Evolutionary conservation across 2,888 invertebrate species (phyloP).

Genomic region (Busseola fusca): DNA sequence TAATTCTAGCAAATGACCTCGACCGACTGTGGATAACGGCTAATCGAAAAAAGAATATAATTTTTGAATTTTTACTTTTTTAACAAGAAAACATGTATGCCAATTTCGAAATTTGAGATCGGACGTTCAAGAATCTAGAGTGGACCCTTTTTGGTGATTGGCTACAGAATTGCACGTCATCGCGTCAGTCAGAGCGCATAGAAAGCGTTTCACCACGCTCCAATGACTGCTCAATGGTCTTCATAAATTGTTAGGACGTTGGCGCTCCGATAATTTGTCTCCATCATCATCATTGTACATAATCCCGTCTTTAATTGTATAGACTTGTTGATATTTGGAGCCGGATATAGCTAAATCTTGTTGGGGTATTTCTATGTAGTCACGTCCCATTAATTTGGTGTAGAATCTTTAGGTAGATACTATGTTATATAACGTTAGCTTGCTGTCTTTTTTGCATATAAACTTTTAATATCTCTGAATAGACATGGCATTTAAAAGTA

Average conservation of each 20-base stretch:
- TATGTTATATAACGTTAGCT: slow-evolving; percentile 1
- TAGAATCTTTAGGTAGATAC: neutral
- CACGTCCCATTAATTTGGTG: neutral
- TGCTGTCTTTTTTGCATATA: neutral
- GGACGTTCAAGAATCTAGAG: slow-evolving; percentile 23
- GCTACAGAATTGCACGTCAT: slow-evolving; percentile 57
- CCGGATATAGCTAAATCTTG: slow-evolving; percentile 5
- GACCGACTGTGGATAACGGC: slow-evolving; percentile 18
- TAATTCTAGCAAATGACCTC: slow-evolving; percentile 29
- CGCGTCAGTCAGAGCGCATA: slow-evolving; percentile 65
- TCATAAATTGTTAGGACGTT: slow-evolving; percentile 67
- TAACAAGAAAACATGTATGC: neutral
- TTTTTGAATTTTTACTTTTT: neutral
- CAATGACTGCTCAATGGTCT: slow-evolving; percentile 69
- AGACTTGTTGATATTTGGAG: slow-evolving; percentile 4
- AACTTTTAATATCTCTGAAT: neutral
- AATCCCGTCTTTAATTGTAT: slow-evolving; percentile 9
- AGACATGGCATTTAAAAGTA: neutral
- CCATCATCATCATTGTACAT: slow-evolving; percentile 14
- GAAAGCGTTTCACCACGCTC: slow-evolving; percentile 77
- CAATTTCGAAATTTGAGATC: neutral
- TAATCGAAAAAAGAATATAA: slow-evolving; percentile 18
- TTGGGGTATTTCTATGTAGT: neutral
- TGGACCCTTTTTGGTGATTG: slow-evolving; percentile 51
- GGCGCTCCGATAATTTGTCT: slow-evolving; percentile 50